Evolutionary conservation across 2,888 invertebrate genomes (phyloP).

Genomic region (Icerya purchasi): DNA sequence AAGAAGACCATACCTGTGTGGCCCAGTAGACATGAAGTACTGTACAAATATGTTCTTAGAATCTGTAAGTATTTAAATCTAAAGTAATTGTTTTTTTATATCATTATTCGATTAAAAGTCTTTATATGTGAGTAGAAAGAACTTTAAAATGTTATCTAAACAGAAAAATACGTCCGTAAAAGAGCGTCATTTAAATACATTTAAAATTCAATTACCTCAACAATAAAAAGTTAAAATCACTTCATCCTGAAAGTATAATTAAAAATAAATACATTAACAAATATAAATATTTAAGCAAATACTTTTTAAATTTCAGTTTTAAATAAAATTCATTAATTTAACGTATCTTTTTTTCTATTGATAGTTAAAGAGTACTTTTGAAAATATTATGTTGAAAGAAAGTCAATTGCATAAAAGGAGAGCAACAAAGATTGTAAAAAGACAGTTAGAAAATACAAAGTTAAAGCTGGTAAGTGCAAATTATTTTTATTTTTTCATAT

Average conservation of each 20-base stretch:
- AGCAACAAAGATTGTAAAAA: background rate
- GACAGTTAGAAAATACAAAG: background rate
- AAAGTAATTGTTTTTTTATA: too few species aligned
- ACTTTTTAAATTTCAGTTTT: background rate
- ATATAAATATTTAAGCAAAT: too few species aligned
- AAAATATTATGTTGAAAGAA: background rate
- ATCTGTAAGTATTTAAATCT: background rate
- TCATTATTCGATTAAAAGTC: too few species aligned
- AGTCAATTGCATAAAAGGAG: background rate
- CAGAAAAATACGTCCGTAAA: too few species aligned
- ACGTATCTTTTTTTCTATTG: background rate
- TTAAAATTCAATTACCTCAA: too few species aligned
- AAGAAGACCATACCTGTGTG: background rate
- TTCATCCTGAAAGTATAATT: too few species aligned
- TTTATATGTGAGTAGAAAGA: too few species aligned
- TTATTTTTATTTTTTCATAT: too few species aligned
- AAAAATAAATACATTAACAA: too few species aligned
- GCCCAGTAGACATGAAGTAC: background rate
- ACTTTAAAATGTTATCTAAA: too few species aligned
- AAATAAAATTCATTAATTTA: background rate
- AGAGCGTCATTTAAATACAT: too few species aligned
- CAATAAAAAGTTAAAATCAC: too few species aligned
- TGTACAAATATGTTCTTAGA: background rate
- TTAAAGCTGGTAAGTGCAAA: background rate
- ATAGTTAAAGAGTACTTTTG: background rate